Percentiles rank a stretch among this genome's conserved stretches.
phyloP scores from a whole-genome alignment of 2,113 vertebrate species.

The Mugil cephalus region DNA sequence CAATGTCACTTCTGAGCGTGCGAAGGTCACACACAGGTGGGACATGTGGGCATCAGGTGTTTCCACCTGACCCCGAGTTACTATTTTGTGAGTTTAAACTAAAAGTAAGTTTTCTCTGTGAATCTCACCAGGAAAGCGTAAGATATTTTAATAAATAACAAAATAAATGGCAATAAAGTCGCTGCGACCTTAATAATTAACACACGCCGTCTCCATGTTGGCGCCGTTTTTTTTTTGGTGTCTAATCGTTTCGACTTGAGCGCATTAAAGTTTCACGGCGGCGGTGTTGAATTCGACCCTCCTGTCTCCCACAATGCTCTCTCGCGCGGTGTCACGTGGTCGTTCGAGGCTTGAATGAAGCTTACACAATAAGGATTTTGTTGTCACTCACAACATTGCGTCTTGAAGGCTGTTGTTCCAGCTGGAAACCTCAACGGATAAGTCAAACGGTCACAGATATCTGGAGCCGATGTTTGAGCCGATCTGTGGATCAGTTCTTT shows the following conservation, averaged over 20 bases:
- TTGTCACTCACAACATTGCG: conserved; percentile 65
- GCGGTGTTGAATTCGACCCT: conserved; percentile 1
- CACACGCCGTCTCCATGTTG: background rate
- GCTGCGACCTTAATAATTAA: conserved; percentile 14
- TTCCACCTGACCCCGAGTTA: background rate
- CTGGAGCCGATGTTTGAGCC: background rate
- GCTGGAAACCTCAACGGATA: background rate
- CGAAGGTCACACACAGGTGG: conserved; percentile 80
- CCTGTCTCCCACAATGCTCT: conserved; percentile 25
- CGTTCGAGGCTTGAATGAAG: conserved; percentile 2
- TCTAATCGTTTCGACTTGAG: background rate
- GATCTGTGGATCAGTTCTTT: background rate
- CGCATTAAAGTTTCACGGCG: background rate
- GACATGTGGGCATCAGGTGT: conserved; percentile 57
- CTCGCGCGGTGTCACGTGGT: conserved; percentile 29
- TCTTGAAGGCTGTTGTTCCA: background rate
- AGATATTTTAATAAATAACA: background rate
- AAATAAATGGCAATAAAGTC: conserved; percentile 23
- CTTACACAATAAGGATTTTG: conserved; percentile 70
- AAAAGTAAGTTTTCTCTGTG: background rate
- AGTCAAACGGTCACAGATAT: background rate
- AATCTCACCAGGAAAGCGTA: background rate
- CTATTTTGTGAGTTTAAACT: too few species aligned
- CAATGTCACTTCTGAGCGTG: conserved; percentile 69
- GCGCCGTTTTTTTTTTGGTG: background rate